These are phyloP conservation scores for Anthrax anthrax DNA, from an alignment of 2,888 invertebrate genomes.

Conservation along the genomic window DNA sequence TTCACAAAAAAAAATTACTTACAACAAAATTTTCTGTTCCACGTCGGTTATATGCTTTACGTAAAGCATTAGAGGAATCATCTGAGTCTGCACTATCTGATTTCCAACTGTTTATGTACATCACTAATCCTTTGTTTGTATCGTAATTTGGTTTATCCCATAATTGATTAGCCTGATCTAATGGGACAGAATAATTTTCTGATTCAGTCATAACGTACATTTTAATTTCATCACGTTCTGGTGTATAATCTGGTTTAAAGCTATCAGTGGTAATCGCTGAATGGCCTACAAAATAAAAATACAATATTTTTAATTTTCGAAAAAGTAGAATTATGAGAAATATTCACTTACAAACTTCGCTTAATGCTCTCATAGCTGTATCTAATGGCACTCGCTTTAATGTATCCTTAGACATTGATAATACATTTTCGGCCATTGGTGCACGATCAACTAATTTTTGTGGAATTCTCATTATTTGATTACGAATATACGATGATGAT, in stretches of 20 bases:
- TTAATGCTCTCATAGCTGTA: background rate
- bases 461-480: background rate
- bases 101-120: slow-evolving; percentile 1
- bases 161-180: background rate
- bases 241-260: slow-evolving; percentile 1
- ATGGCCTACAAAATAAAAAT: background rate
- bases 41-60: slow-evolving; percentile 8
- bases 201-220: background rate
- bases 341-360: slow-evolving; percentile 4
- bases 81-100: background rate
- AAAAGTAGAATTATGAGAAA: background rate
- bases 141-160: background rate
- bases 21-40: slow-evolving; percentile 11
- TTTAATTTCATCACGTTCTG: background rate
- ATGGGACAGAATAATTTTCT: background rate
- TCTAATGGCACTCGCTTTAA: background rate
- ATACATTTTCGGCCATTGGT: background rate
- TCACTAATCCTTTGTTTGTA: background rate
- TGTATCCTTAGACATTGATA: background rate
- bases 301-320: background rate
- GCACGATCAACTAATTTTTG: background rate
- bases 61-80: background rate
- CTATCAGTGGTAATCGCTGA: background rate
- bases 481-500: background rate
- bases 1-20: background rate